Percentiles rank a stretch among this genome's conserved stretches.
Conservation (phyloP, 2,888 invertebrate genomes). For the Choristoneura rosaceana region DNA sequence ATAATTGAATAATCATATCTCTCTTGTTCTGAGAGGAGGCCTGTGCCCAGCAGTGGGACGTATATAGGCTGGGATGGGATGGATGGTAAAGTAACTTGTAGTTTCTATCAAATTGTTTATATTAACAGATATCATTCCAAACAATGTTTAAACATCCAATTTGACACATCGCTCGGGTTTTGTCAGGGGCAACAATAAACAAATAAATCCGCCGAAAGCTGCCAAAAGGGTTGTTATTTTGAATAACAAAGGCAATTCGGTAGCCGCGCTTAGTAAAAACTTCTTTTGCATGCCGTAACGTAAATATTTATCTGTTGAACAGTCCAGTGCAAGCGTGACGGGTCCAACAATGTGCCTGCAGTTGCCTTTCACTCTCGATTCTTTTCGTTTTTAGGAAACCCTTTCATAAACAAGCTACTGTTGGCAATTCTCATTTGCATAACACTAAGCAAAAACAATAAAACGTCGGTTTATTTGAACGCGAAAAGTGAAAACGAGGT, state of each 20-base stretch:
- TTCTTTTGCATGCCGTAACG: conserved; percentile 80
- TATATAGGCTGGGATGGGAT: too few species aligned
- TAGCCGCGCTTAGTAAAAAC: conserved; percentile 74
- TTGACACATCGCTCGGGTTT: conserved; percentile 56
- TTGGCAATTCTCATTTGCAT: conserved; percentile 77
- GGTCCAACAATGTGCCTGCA: conserved; percentile 72
- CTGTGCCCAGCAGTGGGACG: too few species aligned
- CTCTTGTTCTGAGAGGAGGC: too few species aligned
- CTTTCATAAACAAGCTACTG: conserved; percentile 78
- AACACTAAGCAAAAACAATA: conserved; percentile 76
- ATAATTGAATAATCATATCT: neutral
- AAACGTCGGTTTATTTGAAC: conserved; percentile 71
- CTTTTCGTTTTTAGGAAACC: conserved; percentile 75
- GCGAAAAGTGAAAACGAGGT: conserved; percentile 82
- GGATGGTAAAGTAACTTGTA: neutral
- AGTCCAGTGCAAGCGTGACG: conserved; percentile 73
- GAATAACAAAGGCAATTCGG: conserved; percentile 79
- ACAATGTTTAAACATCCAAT: conserved; percentile 54
- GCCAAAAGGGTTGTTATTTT: conserved; percentile 75
- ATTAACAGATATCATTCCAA: conserved; percentile 30
- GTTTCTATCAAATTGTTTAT: neutral
- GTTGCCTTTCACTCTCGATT: conserved; percentile 81
- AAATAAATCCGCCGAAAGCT: conserved; percentile 66
- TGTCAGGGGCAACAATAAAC: conserved; percentile 61
- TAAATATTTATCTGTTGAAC: conserved; percentile 81